A percentile compares a stretch with the other conserved stretches of the same genome.
Evolutionary conservation across 2,888 invertebrate species (phyloP).

Genomic region (Xanthorhoe spadicearia): DNA sequence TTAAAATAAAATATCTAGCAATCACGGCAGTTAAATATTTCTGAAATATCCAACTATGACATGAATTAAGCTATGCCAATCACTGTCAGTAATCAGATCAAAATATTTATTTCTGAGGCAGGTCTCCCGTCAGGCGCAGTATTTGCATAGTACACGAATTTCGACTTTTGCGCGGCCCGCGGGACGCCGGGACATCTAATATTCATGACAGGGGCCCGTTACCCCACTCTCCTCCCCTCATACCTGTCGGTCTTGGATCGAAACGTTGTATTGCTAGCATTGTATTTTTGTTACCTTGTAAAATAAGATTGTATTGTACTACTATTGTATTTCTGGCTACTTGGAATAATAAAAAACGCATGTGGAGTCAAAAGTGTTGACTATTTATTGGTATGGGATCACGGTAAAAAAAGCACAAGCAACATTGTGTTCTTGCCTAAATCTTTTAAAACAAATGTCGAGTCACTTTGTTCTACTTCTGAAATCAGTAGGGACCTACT

Average conservation of each 20-base stretch:
- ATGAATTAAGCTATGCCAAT: not conserved
- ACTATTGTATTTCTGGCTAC: too few relatives aligned
- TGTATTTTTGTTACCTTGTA: constrained; percentile 12
- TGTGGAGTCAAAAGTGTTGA: too few relatives aligned
- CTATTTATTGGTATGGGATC: too few relatives aligned
- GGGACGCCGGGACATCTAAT: constrained; percentile 62
- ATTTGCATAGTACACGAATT: constrained; percentile 61
- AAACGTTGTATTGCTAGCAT: constrained; percentile 34
- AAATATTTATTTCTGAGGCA: constrained; percentile 26
- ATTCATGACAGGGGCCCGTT: constrained; percentile 67
- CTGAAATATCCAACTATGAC: not conserved
- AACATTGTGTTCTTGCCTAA: too few relatives aligned
- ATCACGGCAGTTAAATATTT: not conserved
- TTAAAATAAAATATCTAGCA: not conserved
- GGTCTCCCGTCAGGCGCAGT: constrained; percentile 35
- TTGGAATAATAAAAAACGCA: too few relatives aligned
- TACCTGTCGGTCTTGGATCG: constrained; percentile 27
- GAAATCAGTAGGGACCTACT: too few relatives aligned
- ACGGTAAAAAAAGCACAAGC: too few relatives aligned
- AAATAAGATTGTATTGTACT: not conserved
- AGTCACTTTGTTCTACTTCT: too few relatives aligned
- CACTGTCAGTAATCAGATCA: constrained; percentile 23
- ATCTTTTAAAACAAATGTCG: too few relatives aligned
- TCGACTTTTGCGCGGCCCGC: constrained; percentile 49
- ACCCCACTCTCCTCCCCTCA: constrained; percentile 38